Percentiles rank a stretch among this genome's conserved stretches.
Evolutionary conservation across 1,140 invertebrate genomes (phyloP).

Genomic region (Dreissena rostriformis): DNA sequence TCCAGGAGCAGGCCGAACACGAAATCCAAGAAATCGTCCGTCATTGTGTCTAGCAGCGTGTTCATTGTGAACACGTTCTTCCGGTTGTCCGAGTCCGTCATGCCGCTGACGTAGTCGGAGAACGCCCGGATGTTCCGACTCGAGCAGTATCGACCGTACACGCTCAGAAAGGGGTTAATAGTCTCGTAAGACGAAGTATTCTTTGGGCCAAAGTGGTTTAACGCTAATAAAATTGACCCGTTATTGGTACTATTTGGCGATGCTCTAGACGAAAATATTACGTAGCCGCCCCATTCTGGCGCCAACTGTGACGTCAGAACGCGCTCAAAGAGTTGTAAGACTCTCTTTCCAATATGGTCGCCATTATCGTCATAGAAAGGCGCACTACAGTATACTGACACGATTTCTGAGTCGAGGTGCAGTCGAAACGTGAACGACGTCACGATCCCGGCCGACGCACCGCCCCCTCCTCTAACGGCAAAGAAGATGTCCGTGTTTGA

Average conservation of each 20-base stretch:
- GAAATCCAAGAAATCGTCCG: constrained; percentile 4
- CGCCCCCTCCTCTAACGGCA: constrained; percentile 71
- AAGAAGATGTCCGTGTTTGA: constrained; percentile 68
- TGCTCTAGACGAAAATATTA: neutral
- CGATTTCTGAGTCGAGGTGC: constrained; percentile 50
- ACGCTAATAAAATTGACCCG: constrained; percentile 5
- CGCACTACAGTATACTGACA: neutral
- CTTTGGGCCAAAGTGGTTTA: constrained; percentile 52
- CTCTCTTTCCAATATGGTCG: neutral
- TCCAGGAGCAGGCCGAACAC: constrained; percentile 3
- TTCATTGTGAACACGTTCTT: constrained; percentile 17
- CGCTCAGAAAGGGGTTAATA: constrained; percentile 14
- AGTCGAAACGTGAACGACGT: constrained; percentile 60
- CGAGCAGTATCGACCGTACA: neutral
- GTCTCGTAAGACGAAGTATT: constrained; percentile 19
- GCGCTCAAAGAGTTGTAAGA: constrained; percentile 28
- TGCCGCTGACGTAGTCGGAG: constrained; percentile 43
- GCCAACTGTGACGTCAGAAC: constrained; percentile 20
- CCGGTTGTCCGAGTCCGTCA: neutral
- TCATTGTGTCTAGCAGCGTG: constrained; percentile 19
- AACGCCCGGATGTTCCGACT: constrained; percentile 31
- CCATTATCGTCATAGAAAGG: neutral
- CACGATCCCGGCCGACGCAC: constrained; percentile 66
- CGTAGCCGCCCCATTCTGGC: constrained; percentile 54
- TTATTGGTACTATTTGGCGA: neutral